Percentiles rank a stretch among this genome's conserved stretches.
phyloP scores from a whole-genome alignment of 2,113 vertebrate genomes.

The Bos taurus region ARS-UCD2.0 NC_037343.1:76842001-76842500 shows the following conservation, averaged over 20 bases:
- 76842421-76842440: neutral
- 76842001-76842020: conserved; percentile 36
- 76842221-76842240: neutral
- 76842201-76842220: neutral
- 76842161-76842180: neutral
- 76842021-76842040: conserved; percentile 55
- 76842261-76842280: neutral
- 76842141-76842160: neutral
- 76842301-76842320: neutral
- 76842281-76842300: neutral
- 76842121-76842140: neutral
- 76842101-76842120: neutral
- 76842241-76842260: neutral
- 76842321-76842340: neutral
- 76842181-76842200: neutral
- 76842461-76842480: neutral
- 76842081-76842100: neutral
- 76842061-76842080: neutral
- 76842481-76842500: neutral
- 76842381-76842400: neutral
- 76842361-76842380: neutral
- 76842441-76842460: neutral
- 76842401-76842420: neutral
- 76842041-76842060: conserved; percentile 27
- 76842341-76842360: neutral